Conservation (phyloP, 2,113 vertebrate species). For the Fukomys damarensis region DNA sequence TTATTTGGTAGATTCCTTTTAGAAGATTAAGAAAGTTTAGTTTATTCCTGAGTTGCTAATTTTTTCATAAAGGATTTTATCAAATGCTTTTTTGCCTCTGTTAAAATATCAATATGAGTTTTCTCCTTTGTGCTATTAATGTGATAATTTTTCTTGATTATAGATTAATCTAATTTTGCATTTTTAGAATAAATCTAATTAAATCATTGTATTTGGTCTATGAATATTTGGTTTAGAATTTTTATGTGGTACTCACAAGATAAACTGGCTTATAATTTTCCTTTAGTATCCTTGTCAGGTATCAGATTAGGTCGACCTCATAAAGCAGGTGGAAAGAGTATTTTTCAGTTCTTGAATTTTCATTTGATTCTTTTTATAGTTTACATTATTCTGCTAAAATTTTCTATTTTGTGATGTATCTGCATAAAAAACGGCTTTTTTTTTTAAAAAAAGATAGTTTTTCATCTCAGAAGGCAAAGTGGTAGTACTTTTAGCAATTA, state of each 20-base stretch:
- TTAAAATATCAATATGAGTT: background rate
- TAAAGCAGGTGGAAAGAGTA: background rate
- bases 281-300: background rate
- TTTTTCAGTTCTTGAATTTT: slow-evolving; percentile 48
- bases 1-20: background rate
- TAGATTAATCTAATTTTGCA: background rate
- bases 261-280: slow-evolving; percentile 3
- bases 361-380: background rate
- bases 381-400: background rate
- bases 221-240: background rate
- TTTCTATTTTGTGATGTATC: background rate
- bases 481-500: background rate
- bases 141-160: background rate
- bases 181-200: background rate
- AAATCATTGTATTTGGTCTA: background rate
- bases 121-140: background rate
- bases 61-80: background rate
- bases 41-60: background rate
- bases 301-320: background rate
- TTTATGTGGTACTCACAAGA: slow-evolving; percentile 3
- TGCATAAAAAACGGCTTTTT: background rate
- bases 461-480: background rate
- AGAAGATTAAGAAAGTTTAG: background rate
- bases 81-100: background rate
- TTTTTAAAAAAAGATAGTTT: background rate